These are phyloP conservation scores for Meda fulgida DNA, from an alignment of 2,797 vertebrate species.

Conservation along the genomic window DNA sequence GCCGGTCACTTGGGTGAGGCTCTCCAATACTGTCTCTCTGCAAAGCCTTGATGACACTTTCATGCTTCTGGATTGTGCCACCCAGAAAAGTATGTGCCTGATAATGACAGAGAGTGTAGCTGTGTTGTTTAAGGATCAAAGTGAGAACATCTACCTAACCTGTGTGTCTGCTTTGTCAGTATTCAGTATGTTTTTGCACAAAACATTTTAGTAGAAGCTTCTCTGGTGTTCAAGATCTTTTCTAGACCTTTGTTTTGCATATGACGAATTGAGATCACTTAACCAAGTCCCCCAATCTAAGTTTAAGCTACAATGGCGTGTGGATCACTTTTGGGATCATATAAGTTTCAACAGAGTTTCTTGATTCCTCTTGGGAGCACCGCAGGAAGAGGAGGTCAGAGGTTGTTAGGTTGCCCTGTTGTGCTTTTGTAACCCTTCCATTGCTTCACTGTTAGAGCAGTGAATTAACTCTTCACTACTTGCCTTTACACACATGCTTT, in stretches of 20 bases:
- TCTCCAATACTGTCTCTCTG: not conserved
- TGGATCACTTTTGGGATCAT: conserved; percentile 52
- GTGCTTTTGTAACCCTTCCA: conserved; percentile 57
- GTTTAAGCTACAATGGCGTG: conserved; percentile 50
- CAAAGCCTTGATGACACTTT: conserved; percentile 19
- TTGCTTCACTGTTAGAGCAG: conserved; percentile 49
- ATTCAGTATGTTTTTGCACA: not conserved
- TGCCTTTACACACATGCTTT: conserved; percentile 48
- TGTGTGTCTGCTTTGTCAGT: not conserved
- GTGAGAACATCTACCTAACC: not conserved
- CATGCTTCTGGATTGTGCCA: conserved; percentile 50
- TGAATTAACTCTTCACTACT: conserved; percentile 54
- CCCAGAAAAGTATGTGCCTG: not conserved
- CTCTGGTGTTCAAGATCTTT: not conserved
- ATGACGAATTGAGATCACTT: conserved; percentile 58
- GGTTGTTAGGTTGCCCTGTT: conserved; percentile 60
- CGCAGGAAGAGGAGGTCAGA: conserved; percentile 63
- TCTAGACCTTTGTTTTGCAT: conserved; percentile 50
- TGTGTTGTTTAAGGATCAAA: not conserved
- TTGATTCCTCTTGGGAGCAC: conserved; percentile 65
- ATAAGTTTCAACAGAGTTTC: conserved; percentile 67
- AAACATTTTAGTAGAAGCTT: not conserved
- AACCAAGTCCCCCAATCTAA: conserved; percentile 49
- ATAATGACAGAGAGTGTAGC: conserved; percentile 35
- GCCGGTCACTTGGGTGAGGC: conserved; percentile 20